These are phyloP conservation scores for Setophaga petechia DNA, from an alignment of 2,113 vertebrate genomes.

Conservation along the genomic window DNA sequence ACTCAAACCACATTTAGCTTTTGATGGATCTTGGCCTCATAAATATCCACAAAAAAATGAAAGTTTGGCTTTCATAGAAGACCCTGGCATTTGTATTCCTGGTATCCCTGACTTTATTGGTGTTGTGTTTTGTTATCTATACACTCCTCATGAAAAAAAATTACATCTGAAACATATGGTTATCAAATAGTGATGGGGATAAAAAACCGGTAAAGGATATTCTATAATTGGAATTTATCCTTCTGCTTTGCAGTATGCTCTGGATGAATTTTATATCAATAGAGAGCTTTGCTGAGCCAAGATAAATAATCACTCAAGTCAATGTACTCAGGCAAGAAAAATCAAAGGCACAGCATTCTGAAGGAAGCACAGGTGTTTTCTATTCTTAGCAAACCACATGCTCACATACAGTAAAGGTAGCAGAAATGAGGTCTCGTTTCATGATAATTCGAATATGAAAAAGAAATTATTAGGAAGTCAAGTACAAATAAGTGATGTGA, in stretches of 20 bases:
- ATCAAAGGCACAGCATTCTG: not conserved
- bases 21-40: not conserved
- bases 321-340: not conserved
- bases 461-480: not conserved
- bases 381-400: not conserved
- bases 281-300: not conserved
- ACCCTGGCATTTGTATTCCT: not conserved
- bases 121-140: not conserved
- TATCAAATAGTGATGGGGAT: not conserved
- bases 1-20: not conserved
- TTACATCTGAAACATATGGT: not conserved
- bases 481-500: not conserved
- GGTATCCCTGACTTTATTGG: not conserved
- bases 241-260: not conserved
- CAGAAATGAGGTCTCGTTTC: not conserved
- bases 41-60: not conserved
- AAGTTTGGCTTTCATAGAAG: not conserved
- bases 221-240: not conserved
- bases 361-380: not conserved
- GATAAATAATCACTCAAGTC: not conserved
- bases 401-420: not conserved
- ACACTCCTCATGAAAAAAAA: not conserved
- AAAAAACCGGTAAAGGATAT: not conserved
- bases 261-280: not conserved
- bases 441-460: not conserved